Evolutionary conservation across 2,797 vertebrate species (phyloP).

Genomic region (Babyrousa celebensis): DNA sequence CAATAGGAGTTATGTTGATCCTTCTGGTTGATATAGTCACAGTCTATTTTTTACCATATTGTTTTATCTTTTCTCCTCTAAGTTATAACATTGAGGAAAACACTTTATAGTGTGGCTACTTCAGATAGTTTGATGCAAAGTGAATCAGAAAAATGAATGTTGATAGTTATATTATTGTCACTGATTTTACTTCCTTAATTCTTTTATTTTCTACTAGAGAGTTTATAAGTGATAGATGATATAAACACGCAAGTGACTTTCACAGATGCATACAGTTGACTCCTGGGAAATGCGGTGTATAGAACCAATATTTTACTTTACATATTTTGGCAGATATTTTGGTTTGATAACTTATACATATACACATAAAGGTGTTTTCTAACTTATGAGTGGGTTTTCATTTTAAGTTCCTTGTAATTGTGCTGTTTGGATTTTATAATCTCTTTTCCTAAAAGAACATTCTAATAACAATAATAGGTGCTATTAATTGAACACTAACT

Average conservation of each 20-base stretch:
- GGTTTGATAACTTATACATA: not conserved
- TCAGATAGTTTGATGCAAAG: not conserved
- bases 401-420: not conserved
- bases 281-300: not conserved
- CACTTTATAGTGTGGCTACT: not conserved
- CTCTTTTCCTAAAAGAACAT: slow-evolving; percentile 25
- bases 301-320: not conserved
- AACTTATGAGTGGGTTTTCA: not conserved
- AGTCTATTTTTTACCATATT: not conserved
- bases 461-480: not conserved
- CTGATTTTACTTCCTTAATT: not conserved
- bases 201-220: not conserved
- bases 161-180: not conserved
- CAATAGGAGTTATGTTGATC: not conserved
- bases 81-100: slow-evolving; percentile 18
- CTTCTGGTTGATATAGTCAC: not conserved
- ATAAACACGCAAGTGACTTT: not conserved
- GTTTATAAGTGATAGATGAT: not conserved
- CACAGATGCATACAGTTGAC: not conserved
- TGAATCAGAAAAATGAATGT: not conserved
- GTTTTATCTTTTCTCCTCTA: not conserved
- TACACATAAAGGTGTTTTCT: not conserved
- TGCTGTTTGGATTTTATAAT: not conserved
- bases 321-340: not conserved
- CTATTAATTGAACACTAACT: not conserved